Evolutionary conservation across 2,113 vertebrate species (phyloP), one percentile per base, ranked within the genome.

Genomic region (Eidolon helvum): DNA sequence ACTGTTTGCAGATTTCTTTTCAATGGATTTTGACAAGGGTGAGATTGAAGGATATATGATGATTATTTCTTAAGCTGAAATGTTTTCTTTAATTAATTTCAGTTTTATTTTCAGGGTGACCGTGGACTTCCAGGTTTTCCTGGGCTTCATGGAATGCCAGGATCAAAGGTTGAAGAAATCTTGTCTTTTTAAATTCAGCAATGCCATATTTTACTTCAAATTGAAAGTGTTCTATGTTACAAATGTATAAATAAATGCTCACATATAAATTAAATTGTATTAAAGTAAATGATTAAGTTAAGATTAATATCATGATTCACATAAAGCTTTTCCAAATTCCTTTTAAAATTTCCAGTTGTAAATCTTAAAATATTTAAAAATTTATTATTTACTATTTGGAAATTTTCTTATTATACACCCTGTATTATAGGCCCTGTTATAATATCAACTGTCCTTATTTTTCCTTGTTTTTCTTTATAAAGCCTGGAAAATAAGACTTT

Each of bases 51-150:
- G 57, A 35, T 82, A n/a, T 69, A 14, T 55, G 22, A n/a, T 94
- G 48, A n/a, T 83, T 82, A 28, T 26, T 69, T 50, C 75, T 91
- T 61, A 78, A 15, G 16, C 11, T 84, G 53, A 86, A 66, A 80
- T 48, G 10, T 82, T 78, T 83, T 84, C 57, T 97, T 95, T 72
- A 66, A 79, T 96, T 91, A 91, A 96, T 94, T 86, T 93, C 15
- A 55, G 6, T 12, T 95, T 98, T 96, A 26, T 77, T 97, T 96
- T 96, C 77, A 99, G 99, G 99, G 99, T 97, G 99, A 99, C 61
- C 99, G 97, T 87, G 99, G 99, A 80, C 86, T 99, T 84, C 99
- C 99, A 78, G 99, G 99, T 93, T 99, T 99, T 98, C 98, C 98
- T 93, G 99, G 99, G 88, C 95, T 98, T 86, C 98, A 99, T 96